Evolutionary conservation across 1,140 invertebrate species (phyloP).

Genomic region (Caenorhabditis elegans): WBcel235 BX284603.4:2449501-2450000

Average conservation of each 20-base stretch:
- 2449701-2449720: constrained; percentile 47
- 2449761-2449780: constrained; percentile 27
- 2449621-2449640: constrained; percentile 40
- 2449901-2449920: constrained; percentile 34
- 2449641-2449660: neutral
- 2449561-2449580: constrained; percentile 45
- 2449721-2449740: constrained; percentile 49
- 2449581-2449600: constrained; percentile 53
- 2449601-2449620: constrained; percentile 54
- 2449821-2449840: constrained; percentile 24
- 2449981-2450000: constrained; percentile 50
- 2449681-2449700: constrained; percentile 30
- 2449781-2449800: constrained; percentile 33
- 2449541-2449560: constrained; percentile 5
- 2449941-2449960: constrained; percentile 39
- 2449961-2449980: constrained; percentile 38
- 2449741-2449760: constrained; percentile 40
- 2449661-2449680: neutral
- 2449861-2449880: constrained; percentile 14
- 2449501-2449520: too few species aligned
- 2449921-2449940: constrained; percentile 51
- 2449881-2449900: neutral
- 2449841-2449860: constrained; percentile 3
- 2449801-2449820: constrained; percentile 32
- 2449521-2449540: neutral